Evolutionary conservation across 2,113 vertebrate genomes (phyloP), one percentile per base, ranked within the genome.

Genomic region (Echinops telfairi): DNA sequence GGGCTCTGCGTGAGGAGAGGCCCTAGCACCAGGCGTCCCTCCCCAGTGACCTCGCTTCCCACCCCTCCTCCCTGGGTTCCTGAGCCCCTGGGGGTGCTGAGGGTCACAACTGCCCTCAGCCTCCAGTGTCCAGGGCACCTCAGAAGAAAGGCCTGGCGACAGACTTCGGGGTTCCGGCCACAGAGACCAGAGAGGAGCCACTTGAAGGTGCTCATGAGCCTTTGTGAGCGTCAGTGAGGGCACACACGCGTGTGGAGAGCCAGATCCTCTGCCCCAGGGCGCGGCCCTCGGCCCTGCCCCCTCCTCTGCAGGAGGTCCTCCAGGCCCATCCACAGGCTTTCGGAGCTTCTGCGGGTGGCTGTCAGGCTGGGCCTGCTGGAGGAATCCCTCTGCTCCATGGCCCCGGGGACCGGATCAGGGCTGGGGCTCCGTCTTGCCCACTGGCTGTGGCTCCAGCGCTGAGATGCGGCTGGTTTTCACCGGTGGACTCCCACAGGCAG

Each of bases 1-100:
- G 0, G 0, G 90, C 0, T 3, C 19, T 0, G 11, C 0, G 0
- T 92, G 29, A 92, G 40, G 62, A 64, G 29, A 73, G 70, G 82
- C 25, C 14, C 20, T 0, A 3, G 82, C 31, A 38, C 58, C 14
- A 58, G 68, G 22, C 38, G 78, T 6, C 29, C 47, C 38, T 16
- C 78, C 17, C 36, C 3, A 31, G 2, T 86, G 84, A 33, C 47
- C 22, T 3, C 0, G 1, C n/a, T n/a, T n/a, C n/a, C n/a, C n/a
- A 7, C 9, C 36, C 75, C 27, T 29, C 22, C 20, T 11, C 11
- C 29, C 10, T 0, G 62, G 15, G 53, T 40, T 62, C 47, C 40
- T 33, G 14, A 9, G 70, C 8, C 31, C 70, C 70, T 1, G 33
- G 33, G 33, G n/a, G 16, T 36, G 70, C n/a, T 20, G 33, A 33